Percentiles rank a stretch among this genome's conserved stretches.
phyloP scores from a whole-genome alignment of 2,888 invertebrate species.

The Kuschelorhynchus macadamiae region DNA sequence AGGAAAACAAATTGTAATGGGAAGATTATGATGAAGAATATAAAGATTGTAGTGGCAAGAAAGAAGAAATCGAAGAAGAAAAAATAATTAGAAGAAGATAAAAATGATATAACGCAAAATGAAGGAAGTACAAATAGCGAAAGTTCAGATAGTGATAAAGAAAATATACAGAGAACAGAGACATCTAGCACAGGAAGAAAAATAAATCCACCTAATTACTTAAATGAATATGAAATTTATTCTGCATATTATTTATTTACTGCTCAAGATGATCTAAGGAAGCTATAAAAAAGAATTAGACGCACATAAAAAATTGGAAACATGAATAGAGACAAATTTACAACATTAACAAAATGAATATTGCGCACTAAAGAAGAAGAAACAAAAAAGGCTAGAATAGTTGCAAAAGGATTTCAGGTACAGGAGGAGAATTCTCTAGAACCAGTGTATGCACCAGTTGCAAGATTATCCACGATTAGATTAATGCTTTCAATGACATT shows the following conservation, averaged over 20 bases:
- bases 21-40: not conserved
- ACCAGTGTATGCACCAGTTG: conserved; percentile 46
- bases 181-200: not conserved
- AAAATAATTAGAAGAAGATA: not conserved
- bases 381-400: not conserved
- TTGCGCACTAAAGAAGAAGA: not conserved
- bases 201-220: not conserved
- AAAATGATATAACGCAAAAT: not conserved
- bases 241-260: conserved; percentile 30
- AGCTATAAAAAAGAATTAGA: not conserved
- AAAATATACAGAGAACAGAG: not conserved
- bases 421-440: conserved; percentile 29
- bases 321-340: too few species aligned
- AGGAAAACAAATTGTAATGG: too few species aligned
- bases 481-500: conserved; percentile 46
- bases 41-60: too few species aligned
- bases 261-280: conserved; percentile 14
- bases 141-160: not conserved
- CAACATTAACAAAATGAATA: too few species aligned
- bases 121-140: not conserved
- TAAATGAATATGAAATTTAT: conserved; percentile 27
- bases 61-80: too few species aligned
- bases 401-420: conserved; percentile 43
- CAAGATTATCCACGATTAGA: conserved; percentile 48
- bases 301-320: too few species aligned